Base-by-base conservation (phyloP, 1,140 invertebrate species). In the Neomicropteryx cornuta region DNA sequence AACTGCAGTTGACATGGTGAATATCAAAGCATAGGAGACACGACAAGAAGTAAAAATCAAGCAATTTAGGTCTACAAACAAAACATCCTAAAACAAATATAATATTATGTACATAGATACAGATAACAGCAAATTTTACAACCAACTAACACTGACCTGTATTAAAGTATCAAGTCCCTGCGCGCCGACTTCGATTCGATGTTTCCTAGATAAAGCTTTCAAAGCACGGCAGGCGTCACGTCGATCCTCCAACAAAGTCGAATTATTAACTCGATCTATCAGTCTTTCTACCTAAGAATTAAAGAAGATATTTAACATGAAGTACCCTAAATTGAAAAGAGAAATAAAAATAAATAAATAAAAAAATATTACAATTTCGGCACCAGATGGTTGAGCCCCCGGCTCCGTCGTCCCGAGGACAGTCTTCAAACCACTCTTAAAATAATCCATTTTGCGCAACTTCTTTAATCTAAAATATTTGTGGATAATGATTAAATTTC, bases 141-240 rank as follows among this genome's bases (percentile, higher is more conserved):
- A n/a, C n/a, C n/a, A n/a, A 32, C 27, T 33, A 22, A 29, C 40
- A 30, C 22, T 34, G 41, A 76, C 73, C 70, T 83, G 78, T 47
- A 78, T 74, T 5, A 99, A 61, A 4, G 83, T 76, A 49, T 90
- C 82, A 86, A 99, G 91, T 17, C 87, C 92, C 55, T 90, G 87
- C 6, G 92, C 92, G 14, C 94, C 95, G 33, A 99, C 95, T 67
- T 97, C 90, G 3, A 98, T 70, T 5, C 95, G 72, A 58, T 91
- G 93, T 56, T 91, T 95, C 53, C 82, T 79, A 0, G 95, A 96
- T 35, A 99, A 66, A 2, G 93, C 87, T 68, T 93, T 93, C 2
- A 99, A 73, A 1, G 90, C 93, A 48, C 93, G 73, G 50, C 96
- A 94, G 3, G 95, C 94, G 83, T 98, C 93, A 55, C 95, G 65